Percentiles rank a stretch among this genome's conserved stretches.
Evolutionary conservation across 2,888 invertebrate genomes (phyloP).

Genomic region (Drymonia ruficornis): DNA sequence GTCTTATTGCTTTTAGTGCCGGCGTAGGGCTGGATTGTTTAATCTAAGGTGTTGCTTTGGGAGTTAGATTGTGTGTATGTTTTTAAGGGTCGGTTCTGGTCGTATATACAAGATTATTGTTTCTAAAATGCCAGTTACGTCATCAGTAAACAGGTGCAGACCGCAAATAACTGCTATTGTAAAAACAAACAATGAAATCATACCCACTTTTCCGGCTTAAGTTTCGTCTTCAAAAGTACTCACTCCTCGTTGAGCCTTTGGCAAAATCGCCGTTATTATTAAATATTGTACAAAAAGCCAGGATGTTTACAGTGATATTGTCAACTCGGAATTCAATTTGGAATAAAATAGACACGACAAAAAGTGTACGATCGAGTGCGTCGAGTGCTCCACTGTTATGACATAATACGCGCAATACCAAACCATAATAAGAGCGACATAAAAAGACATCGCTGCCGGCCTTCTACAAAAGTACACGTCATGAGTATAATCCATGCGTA

Average conservation of each 20-base stretch:
- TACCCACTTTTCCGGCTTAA: constrained; percentile 12
- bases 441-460: constrained; percentile 78
- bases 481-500: constrained; percentile 78
- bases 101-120: not conserved
- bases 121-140: not conserved
- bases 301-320: constrained; percentile 79
- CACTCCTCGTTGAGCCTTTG: constrained; percentile 17
- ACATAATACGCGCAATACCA: constrained; percentile 83
- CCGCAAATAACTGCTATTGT: not conserved
- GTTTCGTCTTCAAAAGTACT: constrained; percentile 19
- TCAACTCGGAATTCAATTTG: constrained; percentile 79
- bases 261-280: constrained; percentile 40
- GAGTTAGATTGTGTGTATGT: constrained; percentile 46
- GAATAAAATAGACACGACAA: constrained; percentile 69
- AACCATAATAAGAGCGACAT: constrained; percentile 72
- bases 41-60: constrained; percentile 73
- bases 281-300: constrained; percentile 68
- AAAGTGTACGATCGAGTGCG: constrained; percentile 62
- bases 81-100: constrained; percentile 20
- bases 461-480: constrained; percentile 71
- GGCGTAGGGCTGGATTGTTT: constrained; percentile 75
- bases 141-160: not conserved
- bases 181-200: not conserved
- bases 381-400: constrained; percentile 80
- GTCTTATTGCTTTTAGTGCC: constrained; percentile 83